Conservation (phyloP, 2,888 invertebrate species). For the Deilephila porcellus region DNA sequence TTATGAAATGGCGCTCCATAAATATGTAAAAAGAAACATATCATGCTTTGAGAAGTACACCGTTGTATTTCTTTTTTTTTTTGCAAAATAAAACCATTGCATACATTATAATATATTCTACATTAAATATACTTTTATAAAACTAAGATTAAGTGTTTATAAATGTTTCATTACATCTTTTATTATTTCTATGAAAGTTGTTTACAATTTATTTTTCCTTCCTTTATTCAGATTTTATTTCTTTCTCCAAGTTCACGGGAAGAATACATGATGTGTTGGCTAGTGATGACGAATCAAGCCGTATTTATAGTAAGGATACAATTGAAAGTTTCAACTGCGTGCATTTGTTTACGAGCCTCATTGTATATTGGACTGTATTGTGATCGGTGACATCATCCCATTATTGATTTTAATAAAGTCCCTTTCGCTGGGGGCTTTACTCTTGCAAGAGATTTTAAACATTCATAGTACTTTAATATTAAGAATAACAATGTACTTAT, state of each 20-base stretch:
- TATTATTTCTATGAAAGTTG: not conserved
- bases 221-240: not conserved
- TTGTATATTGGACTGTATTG: constrained; percentile 23
- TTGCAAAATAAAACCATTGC: too few species aligned
- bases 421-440: not conserved
- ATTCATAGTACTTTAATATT: too few species aligned
- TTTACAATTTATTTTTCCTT: not conserved
- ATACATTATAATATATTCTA: too few species aligned
- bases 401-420: constrained; percentile 9
- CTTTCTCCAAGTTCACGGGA: not conserved
- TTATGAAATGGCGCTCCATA: too few species aligned
- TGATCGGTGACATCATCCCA: constrained; percentile 15
- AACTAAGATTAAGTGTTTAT: not conserved
- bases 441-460: not conserved
- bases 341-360: constrained; percentile 10
- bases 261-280: not conserved
- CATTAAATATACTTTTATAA: too few species aligned
- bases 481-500: too few species aligned
- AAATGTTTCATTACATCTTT: not conserved
- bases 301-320: constrained; percentile 7
- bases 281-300: constrained; percentile 5
- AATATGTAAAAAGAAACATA: too few species aligned
- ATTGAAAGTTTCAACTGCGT: constrained; percentile 23
- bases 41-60: too few species aligned
- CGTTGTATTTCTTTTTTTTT: too few species aligned